Evolutionary conservation across 2,888 invertebrate genomes (phyloP).

Genomic region (Endotricha flammealis): DNA sequence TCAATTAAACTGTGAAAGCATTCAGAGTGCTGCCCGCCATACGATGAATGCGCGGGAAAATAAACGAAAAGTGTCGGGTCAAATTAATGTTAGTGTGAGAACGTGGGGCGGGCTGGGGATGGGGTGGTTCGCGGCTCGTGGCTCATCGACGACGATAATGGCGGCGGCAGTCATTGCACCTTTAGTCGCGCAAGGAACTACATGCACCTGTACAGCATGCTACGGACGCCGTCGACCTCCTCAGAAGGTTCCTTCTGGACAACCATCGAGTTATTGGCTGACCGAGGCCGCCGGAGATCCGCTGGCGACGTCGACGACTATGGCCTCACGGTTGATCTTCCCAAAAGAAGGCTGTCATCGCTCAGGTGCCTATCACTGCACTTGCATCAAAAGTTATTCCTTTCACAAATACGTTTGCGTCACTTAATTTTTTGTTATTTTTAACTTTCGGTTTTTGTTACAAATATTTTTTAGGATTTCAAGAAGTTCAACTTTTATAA

Average conservation of each 20-base stretch:
- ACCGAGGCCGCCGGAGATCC: conserved; percentile 66
- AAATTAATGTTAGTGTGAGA: conserved; percentile 71
- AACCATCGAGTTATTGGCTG: conserved; percentile 80
- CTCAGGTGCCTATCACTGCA: conserved; percentile 46
- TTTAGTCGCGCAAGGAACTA: conserved; percentile 47
- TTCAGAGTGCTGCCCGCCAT: conserved; percentile 30
- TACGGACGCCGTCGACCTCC: conserved; percentile 59
- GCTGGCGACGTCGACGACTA: conserved; percentile 62
- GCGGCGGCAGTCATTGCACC: conserved; percentile 72
- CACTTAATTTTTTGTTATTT: no score
- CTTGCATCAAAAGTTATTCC: not conserved
- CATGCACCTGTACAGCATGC: conserved; percentile 57
- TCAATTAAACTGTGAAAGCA: conserved; percentile 31
- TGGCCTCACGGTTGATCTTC: conserved; percentile 29
- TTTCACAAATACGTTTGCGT: no score
- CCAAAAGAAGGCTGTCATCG: conserved; percentile 46
- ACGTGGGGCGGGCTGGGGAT: conserved; percentile 44
- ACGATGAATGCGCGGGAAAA: conserved; percentile 41
- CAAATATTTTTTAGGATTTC: no score
- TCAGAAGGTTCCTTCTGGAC: conserved; percentile 79
- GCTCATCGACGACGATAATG: conserved; percentile 40
- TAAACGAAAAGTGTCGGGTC: conserved; percentile 49
- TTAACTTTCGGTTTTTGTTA: no score
- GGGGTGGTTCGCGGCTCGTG: conserved; percentile 26
- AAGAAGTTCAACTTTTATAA: no score